Conservation (phyloP, 2,113 vertebrate species). For the Zapus hudsonius region DNA sequence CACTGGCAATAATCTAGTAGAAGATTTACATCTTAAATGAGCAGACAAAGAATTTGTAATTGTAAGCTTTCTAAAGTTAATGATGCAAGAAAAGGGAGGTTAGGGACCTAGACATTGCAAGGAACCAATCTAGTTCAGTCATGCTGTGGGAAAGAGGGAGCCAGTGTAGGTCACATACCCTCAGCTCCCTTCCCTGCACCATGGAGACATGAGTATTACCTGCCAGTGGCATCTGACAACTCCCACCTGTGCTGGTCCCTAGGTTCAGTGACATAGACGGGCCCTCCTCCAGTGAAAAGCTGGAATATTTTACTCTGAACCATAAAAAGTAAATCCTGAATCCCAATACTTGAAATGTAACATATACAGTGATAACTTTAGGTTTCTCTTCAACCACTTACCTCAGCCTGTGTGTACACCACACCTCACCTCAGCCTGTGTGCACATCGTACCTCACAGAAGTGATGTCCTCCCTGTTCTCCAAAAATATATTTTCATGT, state of each 20-base stretch:
- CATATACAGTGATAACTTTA: background rate
- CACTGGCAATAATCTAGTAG: background rate
- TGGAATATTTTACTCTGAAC: background rate
- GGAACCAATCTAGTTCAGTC: background rate
- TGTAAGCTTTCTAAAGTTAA: background rate
- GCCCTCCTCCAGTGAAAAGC: background rate
- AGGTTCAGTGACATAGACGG: background rate
- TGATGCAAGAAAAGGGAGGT: background rate
- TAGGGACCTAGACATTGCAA: fast-evolving
- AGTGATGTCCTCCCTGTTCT: background rate
- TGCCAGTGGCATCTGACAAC: background rate
- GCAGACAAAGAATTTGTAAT: background rate
- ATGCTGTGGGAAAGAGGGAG: background rate
- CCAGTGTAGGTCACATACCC: too few species aligned
- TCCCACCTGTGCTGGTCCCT: background rate
- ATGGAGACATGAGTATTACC: background rate
- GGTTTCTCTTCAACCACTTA: background rate
- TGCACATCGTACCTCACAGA: background rate
- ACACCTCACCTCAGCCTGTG: too few species aligned
- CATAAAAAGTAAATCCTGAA: background rate
- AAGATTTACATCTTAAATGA: background rate
- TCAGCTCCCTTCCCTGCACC: background rate
- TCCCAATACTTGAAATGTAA: background rate
- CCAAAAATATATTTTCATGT: background rate
- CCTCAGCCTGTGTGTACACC: background rate